Evolutionary conservation across 2,888 invertebrate species (phyloP), one percentile per base, ranked within the genome.

Genomic region (Morinoia aosen): DNA sequence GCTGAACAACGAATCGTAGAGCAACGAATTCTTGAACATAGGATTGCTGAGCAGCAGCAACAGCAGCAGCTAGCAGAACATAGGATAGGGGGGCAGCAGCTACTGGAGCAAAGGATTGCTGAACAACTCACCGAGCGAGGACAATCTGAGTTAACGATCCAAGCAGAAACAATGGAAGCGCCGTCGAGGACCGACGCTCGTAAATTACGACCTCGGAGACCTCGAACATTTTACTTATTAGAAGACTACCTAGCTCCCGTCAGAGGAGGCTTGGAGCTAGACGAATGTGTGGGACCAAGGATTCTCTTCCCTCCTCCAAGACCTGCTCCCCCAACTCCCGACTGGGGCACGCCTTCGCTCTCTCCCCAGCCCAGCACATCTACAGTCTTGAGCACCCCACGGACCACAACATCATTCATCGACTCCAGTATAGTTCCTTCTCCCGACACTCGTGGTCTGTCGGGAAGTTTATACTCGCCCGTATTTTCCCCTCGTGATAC

Each of bases 161-260:
- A 95, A 48, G 95, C 95, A 5, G 96, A 96, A 61, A 95, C 96
- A 16, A 76, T 96, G 88, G 40, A 88, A 57, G 57, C 93, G 33
- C 88, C 95, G 25, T 33, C 48, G 14, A 56, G n/a, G 33, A 61
- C 76, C 19, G 95, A 95, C 57, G 95, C 95, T 19, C 88, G 88
- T 16, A 61, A 76, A 33, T 88, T 88, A 56, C 39, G 95, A 91
- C 93, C 91, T 91, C 91, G 96, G 48, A 58, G 96, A 90, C 96
- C 96, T 58, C 95, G 96, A 25, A 96, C 96, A 7, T 96, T 96
- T 58, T 96, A 96, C 88, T 95, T 96, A 16, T 64, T 96, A 58
- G 96, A 96, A 64, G 96, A 96, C 93, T 96, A 96, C 95, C 95
- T 96, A 14, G 96, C 96, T 2, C 96, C 96, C 7, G 96, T 96